phyloP scores from a whole-genome alignment of 1,140 invertebrate species.

The Drosophila miranda region DNA sequence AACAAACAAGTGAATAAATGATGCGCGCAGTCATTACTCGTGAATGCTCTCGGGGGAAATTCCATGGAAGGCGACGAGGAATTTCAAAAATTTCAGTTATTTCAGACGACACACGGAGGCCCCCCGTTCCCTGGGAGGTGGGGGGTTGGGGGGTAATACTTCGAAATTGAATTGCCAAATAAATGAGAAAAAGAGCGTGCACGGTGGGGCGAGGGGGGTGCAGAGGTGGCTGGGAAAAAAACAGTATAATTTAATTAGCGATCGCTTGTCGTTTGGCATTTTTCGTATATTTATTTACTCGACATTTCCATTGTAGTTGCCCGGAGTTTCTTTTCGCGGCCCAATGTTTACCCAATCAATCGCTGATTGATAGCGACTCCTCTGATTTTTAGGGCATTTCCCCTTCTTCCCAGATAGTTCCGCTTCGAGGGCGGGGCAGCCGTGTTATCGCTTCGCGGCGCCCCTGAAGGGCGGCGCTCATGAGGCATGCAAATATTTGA shows the following conservation, averaged over 20 bases:
- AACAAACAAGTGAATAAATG: slow-evolving; percentile 63
- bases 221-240: slow-evolving; percentile 6
- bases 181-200: slow-evolving; percentile 48
- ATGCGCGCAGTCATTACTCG: slow-evolving; percentile 10
- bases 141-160: slow-evolving; percentile 51
- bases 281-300: slow-evolving; percentile 66
- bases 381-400: slow-evolving; percentile 51
- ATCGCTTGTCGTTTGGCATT: slow-evolving; percentile 53
- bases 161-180: slow-evolving; percentile 74
- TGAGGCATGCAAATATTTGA: slow-evolving; percentile 40
- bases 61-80: slow-evolving; percentile 12
- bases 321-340: slow-evolving; percentile 17
- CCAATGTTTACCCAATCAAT: slow-evolving; percentile 59
- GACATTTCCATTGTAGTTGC: slow-evolving; percentile 50
- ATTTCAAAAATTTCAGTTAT: slow-evolving; percentile 72
- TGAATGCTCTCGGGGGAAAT: slow-evolving; percentile 23
- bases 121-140: slow-evolving; percentile 13
- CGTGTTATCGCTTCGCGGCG: slow-evolving; percentile 7
- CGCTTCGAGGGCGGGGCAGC: slow-evolving; percentile 5
- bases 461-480: slow-evolving; percentile 25
- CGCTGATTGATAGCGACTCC: slow-evolving; percentile 18
- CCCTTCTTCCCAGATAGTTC: slow-evolving; percentile 60
- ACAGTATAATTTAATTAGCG: slow-evolving; percentile 81
- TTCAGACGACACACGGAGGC: slow-evolving; percentile 33
- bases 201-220: too few species aligned